Conservation (phyloP, 2,888 invertebrate genomes). For the Dryobota labecula region DNA sequence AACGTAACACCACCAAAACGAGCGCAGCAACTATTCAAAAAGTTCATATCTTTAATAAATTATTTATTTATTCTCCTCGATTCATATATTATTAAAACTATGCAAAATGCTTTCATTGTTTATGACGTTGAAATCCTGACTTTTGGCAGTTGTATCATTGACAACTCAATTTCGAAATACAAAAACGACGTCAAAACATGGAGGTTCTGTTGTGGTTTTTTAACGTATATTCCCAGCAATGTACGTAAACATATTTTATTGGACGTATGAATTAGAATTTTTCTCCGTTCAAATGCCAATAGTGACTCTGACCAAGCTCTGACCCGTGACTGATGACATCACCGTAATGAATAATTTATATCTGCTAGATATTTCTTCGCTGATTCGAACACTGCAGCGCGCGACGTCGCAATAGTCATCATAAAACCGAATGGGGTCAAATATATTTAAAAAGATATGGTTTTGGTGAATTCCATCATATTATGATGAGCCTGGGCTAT, state of each 20-base stretch:
- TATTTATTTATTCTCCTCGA: constrained; percentile 28
- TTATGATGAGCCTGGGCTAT: neutral
- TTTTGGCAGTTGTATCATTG: constrained; percentile 30
- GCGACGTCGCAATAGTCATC: neutral
- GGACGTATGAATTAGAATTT: neutral
- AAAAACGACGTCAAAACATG: constrained; percentile 31
- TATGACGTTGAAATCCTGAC: constrained; percentile 11
- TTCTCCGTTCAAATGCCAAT: neutral
- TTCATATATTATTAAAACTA: constrained; percentile 10
- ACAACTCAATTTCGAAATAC: constrained; percentile 55
- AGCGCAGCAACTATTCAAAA: constrained; percentile 68
- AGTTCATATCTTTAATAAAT: constrained; percentile 68
- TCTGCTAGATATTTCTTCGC: neutral
- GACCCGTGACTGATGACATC: neutral
- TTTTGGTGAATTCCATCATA: neutral
- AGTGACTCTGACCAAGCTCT: neutral
- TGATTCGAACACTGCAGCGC: neutral
- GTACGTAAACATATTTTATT: neutral
- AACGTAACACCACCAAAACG: constrained; percentile 67
- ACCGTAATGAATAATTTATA: neutral
- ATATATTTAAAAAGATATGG: neutral
- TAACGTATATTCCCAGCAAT: no score
- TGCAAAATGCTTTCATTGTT: constrained; percentile 47
- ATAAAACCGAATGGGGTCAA: neutral
- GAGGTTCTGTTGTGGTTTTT: constrained; percentile 14